phyloP scores from a whole-genome alignment of 2,888 invertebrate species.

The Leucophenga maculata region DNA sequence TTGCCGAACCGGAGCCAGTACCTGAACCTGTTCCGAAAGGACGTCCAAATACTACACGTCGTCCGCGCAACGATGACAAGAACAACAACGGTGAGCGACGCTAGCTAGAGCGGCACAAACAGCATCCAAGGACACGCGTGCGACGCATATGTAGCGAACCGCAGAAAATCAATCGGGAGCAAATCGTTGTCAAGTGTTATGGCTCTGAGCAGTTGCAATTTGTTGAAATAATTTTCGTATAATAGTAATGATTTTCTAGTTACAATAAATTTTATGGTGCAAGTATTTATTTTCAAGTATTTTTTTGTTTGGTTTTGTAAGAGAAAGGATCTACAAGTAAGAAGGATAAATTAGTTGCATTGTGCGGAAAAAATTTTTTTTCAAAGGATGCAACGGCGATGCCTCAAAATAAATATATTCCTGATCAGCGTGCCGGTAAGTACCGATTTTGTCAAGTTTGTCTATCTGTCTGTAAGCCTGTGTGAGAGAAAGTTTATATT shows the following conservation, averaged over 20 bases:
- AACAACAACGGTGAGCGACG: conserved; percentile 56
- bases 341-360: no score
- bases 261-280: no score
- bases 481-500: no score
- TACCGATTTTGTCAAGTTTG: no score
- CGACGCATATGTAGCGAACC: conserved; percentile 40
- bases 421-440: no score
- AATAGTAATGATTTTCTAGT: conserved; percentile 13
- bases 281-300: not conserved
- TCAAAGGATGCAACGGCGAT: no score
- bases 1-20: conserved; percentile 59
- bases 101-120: conserved; percentile 50
- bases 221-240: conserved; percentile 62
- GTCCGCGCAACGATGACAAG: conserved; percentile 56
- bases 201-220: conserved; percentile 57
- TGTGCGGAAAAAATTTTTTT: no score
- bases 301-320: not conserved
- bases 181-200: conserved; percentile 58
- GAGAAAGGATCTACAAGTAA: not conserved
- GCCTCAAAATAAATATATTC: no score
- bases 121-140: conserved; percentile 14
- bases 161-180: conserved; percentile 35
- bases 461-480: no score
- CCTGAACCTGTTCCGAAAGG: conserved; percentile 60
- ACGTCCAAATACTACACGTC: conserved; percentile 66